These are phyloP conservation scores for Hirtodrosophila histrioides DNA, from an alignment of 2,888 invertebrate genomes.

Conservation along the genomic window DNA sequence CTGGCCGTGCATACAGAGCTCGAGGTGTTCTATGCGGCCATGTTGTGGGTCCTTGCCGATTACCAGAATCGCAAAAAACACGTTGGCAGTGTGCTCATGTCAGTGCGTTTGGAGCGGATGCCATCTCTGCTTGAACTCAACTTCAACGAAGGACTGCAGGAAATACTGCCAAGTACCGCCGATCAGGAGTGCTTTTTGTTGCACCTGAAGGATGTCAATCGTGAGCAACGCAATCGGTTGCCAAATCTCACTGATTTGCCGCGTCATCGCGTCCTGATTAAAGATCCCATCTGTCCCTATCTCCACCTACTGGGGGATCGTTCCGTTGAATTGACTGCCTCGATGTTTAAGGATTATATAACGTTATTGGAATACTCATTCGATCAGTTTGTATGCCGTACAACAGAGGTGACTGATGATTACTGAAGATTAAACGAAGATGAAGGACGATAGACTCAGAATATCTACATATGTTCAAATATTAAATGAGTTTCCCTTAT, in stretches of 20 bases:
- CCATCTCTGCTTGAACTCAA: background rate
- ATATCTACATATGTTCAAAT: too few relatives aligned
- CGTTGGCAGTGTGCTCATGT: background rate
- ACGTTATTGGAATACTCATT: background rate
- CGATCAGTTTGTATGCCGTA: background rate
- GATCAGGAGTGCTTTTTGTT: constrained; percentile 6
- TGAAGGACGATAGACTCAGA: too few relatives aligned
- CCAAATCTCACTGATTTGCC: accelerated
- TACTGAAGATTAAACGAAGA: too few relatives aligned
- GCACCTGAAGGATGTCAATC: background rate
- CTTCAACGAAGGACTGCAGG: background rate
- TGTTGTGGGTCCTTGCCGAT: constrained; percentile 5
- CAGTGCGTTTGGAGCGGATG: constrained; percentile 10
- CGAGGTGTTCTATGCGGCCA: constrained; percentile 7
- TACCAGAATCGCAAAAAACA: background rate
- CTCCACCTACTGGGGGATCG: background rate
- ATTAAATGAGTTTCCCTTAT: too few relatives aligned
- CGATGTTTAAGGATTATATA: constrained; percentile 3
- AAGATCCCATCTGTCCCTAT: constrained; percentile 7
- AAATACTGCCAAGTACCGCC: background rate
- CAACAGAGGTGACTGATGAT: background rate
- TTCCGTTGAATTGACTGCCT: background rate
- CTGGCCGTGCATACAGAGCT: constrained; percentile 9
- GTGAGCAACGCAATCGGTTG: background rate
- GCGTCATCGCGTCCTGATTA: background rate